Evolutionary conservation across 2,113 vertebrate genomes (phyloP).

Genomic region (Halcyon senegalensis): DNA sequence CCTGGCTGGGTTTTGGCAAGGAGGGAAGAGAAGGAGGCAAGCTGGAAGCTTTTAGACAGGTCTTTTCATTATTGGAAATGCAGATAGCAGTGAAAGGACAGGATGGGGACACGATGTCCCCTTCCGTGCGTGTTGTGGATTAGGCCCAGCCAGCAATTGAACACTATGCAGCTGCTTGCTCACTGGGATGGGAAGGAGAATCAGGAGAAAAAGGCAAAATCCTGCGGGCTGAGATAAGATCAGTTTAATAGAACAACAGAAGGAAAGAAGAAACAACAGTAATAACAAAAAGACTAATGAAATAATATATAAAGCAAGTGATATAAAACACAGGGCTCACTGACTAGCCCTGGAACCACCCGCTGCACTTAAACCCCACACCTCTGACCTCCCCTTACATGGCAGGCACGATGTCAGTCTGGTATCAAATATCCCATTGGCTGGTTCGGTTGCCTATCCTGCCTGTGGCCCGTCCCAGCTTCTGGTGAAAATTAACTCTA

Average conservation of each 20-base stretch:
- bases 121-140: background rate
- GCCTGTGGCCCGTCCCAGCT: background rate
- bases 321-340: background rate
- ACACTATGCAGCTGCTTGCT: background rate
- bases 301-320: background rate
- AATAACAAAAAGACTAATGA: background rate
- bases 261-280: background rate
- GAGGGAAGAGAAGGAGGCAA: background rate
- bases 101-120: fast-evolving
- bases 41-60: background rate
- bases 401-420: background rate
- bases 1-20: background rate
- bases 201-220: background rate
- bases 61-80: background rate
- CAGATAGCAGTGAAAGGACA: background rate
- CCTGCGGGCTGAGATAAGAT: background rate
- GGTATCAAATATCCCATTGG: background rate
- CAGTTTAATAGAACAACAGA: background rate
- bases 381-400: background rate
- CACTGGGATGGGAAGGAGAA: background rate
- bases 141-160: background rate
- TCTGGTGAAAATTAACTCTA: background rate
- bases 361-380: background rate
- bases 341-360: background rate
- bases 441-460: background rate